Conservation (phyloP, 2,113 vertebrate species). For the Plotosus lineatus region DNA sequence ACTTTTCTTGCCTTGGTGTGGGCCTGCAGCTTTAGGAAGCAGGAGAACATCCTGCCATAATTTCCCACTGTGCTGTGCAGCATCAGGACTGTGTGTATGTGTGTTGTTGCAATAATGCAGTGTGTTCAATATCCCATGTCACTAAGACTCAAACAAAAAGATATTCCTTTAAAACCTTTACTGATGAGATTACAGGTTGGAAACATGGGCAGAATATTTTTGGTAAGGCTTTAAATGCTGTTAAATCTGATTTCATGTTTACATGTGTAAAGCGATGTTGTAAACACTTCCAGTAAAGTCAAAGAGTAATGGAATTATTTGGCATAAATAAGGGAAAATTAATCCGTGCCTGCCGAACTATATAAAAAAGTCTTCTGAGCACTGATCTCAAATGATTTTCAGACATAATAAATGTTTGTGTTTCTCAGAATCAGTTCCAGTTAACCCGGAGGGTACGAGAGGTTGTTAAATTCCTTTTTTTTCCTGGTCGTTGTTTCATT, state of each 20-base stretch:
- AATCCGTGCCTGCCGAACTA: not conserved
- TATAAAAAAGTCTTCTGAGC: too few relatives aligned
- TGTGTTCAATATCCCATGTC: not conserved
- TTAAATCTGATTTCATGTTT: not conserved
- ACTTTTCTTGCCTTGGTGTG: slow-evolving; percentile 9
- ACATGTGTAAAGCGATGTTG: too few relatives aligned
- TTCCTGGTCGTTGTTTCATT: not conserved
- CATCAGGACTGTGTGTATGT: slow-evolving; percentile 6
- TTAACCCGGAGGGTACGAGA: not conserved
- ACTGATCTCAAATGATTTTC: not conserved
- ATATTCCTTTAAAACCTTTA: not conserved
- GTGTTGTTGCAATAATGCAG: slow-evolving; percentile 1
- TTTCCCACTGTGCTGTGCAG: slow-evolving; percentile 33
- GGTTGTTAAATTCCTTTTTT: not conserved
- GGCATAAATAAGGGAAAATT: slow-evolving; percentile 7
- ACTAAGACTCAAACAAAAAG: not conserved
- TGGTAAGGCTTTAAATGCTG: not conserved
- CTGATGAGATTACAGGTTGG: not conserved
- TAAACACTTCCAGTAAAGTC: not conserved
- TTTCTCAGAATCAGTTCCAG: slow-evolving; percentile 1
- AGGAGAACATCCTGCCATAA: slow-evolving; percentile 40
- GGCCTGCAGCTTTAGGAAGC: not conserved
- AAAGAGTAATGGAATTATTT: slow-evolving; percentile 4
- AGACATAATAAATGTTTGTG: not conserved
- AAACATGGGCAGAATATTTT: not conserved